phyloP scores from a whole-genome alignment of 2,797 vertebrate species.

The Cygnus olor region DNA sequence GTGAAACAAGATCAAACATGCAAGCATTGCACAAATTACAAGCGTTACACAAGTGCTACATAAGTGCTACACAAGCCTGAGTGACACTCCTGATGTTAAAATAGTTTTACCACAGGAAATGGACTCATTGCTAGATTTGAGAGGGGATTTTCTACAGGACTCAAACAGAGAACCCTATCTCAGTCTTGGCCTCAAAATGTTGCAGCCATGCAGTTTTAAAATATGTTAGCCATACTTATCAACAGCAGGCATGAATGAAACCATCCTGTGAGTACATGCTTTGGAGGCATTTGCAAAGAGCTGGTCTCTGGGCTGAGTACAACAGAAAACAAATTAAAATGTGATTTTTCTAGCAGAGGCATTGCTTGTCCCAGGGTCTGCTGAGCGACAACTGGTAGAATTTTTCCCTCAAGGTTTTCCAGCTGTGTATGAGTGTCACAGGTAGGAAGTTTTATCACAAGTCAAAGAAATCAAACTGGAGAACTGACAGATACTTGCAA shows the following conservation, averaged over 20 bases:
- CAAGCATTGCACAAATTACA: too few relatives aligned
- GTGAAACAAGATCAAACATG: not conserved
- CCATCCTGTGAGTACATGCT: accelerated
- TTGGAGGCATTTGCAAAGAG: not conserved
- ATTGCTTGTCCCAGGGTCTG: not conserved
- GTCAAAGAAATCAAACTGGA: not conserved
- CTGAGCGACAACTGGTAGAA: not conserved
- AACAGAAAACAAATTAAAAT: not conserved
- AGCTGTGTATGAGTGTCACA: not conserved
- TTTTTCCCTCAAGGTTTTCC: not conserved
- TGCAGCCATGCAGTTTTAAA: not conserved
- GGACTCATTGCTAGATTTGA: not conserved
- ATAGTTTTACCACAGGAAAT: not conserved
- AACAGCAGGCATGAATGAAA: not conserved
- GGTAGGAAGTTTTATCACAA: not conserved
- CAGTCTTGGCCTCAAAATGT: not conserved
- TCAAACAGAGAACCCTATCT: not conserved
- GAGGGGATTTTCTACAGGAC: not conserved
- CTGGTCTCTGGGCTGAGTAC: not conserved
- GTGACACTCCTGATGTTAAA: accelerated
- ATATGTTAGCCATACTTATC: not conserved
- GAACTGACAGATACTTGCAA: not conserved
- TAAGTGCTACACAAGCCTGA: not conserved
- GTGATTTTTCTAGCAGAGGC: not conserved
- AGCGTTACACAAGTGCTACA: not conserved